A percentile compares a stretch with the other conserved stretches of the same genome.
phyloP scores from a whole-genome alignment of 2,888 invertebrate genomes.

The Cyclophora albipunctata region DNA sequence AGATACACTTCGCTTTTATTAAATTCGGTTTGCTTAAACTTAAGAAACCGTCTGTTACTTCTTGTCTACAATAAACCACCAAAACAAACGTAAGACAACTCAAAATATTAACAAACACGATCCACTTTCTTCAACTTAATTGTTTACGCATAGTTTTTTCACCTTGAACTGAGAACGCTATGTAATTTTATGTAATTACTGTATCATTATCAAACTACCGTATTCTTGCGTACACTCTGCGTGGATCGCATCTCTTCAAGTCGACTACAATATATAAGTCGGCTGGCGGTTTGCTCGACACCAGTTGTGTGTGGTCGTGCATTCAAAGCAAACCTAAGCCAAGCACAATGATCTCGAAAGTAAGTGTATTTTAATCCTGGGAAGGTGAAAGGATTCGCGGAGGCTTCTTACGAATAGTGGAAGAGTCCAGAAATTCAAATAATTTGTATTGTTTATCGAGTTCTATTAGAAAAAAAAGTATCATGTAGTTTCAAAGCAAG shows the following conservation, averaged over 20 bases:
- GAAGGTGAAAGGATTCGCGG: conserved; percentile 47
- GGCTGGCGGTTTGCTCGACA: conserved; percentile 44
- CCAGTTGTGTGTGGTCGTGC: conserved; percentile 72
- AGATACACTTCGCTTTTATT: no score
- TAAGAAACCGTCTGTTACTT: no score
- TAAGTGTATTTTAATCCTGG: conserved; percentile 44
- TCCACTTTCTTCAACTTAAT: conserved; percentile 27
- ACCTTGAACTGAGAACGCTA: conserved; percentile 62
- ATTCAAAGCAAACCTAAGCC: conserved; percentile 66
- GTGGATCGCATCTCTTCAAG: conserved; percentile 59
- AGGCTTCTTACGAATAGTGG: neutral
- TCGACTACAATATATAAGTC: conserved; percentile 65
- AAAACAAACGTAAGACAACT: neutral
- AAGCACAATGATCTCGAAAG: conserved; percentile 71
- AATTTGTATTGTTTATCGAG: no score
- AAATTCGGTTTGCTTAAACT: no score
- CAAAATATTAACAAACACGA: conserved; percentile 13
- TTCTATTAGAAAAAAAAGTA: no score
- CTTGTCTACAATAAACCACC: neutral
- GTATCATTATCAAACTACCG: conserved; percentile 70
- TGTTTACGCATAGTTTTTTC: conserved; percentile 35
- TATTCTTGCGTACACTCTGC: conserved; percentile 62
- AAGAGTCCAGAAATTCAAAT: no score
- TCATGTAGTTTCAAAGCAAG: no score
- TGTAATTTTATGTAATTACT: conserved; percentile 69